Percentiles rank a stretch among this genome's conserved stretches.
phyloP scores from a whole-genome alignment of 1,140 invertebrate genomes.

The Aphaenogaster ashmeadi region DNA sequence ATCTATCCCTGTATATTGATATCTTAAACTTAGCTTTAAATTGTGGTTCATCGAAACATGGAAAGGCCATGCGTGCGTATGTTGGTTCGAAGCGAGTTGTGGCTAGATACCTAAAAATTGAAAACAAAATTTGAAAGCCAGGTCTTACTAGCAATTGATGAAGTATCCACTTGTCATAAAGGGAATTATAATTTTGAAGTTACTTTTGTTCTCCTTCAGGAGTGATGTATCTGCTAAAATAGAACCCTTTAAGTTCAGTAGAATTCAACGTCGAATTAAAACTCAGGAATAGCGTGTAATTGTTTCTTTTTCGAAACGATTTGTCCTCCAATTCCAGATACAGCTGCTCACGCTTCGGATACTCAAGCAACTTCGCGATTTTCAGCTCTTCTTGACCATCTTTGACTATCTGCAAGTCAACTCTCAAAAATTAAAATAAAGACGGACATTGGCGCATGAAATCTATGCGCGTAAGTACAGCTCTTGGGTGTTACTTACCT shows the following conservation, averaged over 20 bases:
- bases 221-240: constrained; percentile 95
- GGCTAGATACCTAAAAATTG: constrained; percentile 92
- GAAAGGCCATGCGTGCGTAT: constrained; percentile 97
- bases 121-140: constrained; percentile 33
- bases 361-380: constrained; percentile 93
- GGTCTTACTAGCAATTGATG: background rate
- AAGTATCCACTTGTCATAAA: constrained; percentile 40
- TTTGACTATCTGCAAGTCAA: constrained; percentile 89
- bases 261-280: constrained; percentile 93
- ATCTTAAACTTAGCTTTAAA: constrained; percentile 97
- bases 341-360: constrained; percentile 93
- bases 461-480: background rate
- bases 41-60: constrained; percentile 98
- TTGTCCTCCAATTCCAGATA: constrained; percentile 94
- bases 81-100: constrained; percentile 98
- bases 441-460: background rate
- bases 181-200: constrained; percentile 63
- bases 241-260: constrained; percentile 96
- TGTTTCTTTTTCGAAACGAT: constrained; percentile 90
- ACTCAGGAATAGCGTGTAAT: constrained; percentile 94
- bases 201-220: constrained; percentile 93
- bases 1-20: constrained; percentile 94
- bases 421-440: constrained; percentile 21
- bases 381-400: constrained; percentile 90
- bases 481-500: constrained; percentile 87